Percentiles rank a stretch among this genome's conserved stretches.
Evolutionary conservation across 2,888 invertebrate species (phyloP).

Genomic region (Doris montereyensis): DNA sequence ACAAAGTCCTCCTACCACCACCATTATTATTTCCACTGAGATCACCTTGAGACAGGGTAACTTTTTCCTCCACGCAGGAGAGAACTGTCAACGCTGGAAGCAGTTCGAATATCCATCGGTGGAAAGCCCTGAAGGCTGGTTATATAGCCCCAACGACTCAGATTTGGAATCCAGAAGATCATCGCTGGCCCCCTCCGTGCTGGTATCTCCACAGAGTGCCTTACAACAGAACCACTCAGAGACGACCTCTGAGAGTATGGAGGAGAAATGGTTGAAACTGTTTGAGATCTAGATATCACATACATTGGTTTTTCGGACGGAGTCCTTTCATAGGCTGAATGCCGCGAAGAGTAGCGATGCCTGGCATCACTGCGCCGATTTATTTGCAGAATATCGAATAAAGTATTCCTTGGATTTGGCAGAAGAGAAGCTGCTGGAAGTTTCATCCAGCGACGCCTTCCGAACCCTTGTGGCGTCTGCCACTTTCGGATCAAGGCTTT

Average conservation of each 20-base stretch:
- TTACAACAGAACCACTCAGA: neutral
- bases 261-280: constrained; percentile 39
- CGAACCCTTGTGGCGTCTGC: neutral
- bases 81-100: too few relatives aligned
- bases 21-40: too few relatives aligned
- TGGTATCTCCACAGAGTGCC: too few relatives aligned
- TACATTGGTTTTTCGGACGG: constrained; percentile 29
- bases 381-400: constrained; percentile 35
- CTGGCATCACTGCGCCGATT: constrained; percentile 26
- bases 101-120: too few relatives aligned
- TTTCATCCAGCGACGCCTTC: constrained; percentile 28
- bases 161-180: too few relatives aligned
- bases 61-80: too few relatives aligned
- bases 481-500: too few relatives aligned
- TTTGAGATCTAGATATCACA: constrained; percentile 42
- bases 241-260: neutral
- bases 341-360: constrained; percentile 28
- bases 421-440: constrained; percentile 21
- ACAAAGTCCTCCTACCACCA: constrained; percentile 55
- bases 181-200: too few relatives aligned
- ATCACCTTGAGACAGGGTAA: too few relatives aligned
- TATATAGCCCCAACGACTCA: too few relatives aligned
- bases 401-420: constrained; percentile 37
- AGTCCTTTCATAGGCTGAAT: constrained; percentile 26
- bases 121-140: too few relatives aligned